phyloP scores from a whole-genome alignment of 2,797 vertebrate genomes.

The Arrhamphus sclerolepis region DNA sequence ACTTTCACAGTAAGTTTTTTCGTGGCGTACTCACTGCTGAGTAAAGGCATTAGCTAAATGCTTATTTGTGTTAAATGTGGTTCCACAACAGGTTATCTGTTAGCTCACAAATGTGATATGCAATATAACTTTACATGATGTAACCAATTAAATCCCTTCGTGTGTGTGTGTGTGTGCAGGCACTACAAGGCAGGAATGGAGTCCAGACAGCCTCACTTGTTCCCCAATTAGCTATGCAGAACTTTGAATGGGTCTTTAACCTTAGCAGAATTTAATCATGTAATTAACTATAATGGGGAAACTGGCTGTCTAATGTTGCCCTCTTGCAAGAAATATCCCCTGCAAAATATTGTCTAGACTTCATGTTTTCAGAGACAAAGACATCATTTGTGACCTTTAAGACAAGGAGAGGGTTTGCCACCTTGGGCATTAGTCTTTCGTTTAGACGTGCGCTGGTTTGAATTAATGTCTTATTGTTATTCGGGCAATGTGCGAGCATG shows the following conservation, averaged over 20 bases:
- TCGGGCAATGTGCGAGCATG: neutral
- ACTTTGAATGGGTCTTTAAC: conserved; percentile 69
- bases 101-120: conserved; percentile 48
- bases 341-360: conserved; percentile 56
- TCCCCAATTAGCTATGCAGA: conserved; percentile 65
- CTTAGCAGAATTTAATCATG: conserved; percentile 68
- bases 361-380: conserved; percentile 54
- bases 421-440: conserved; percentile 50
- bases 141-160: conserved; percentile 51
- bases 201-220: conserved; percentile 50
- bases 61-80: conserved; percentile 47
- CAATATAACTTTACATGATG: conserved; percentile 45
- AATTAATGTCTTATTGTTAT: conserved; percentile 56
- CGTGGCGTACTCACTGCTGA: conserved; percentile 35
- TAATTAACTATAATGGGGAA: conserved; percentile 63
- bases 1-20: conserved; percentile 3
- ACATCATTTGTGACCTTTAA: conserved; percentile 71
- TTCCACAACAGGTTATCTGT: conserved; percentile 51
- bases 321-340: conserved; percentile 35
- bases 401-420: conserved; percentile 47
- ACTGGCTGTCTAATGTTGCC: conserved; percentile 36
- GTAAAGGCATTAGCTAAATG: conserved; percentile 54
- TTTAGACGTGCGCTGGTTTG: conserved; percentile 35
- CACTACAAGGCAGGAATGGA: conserved; percentile 34
- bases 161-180: conserved; percentile 7